Conservation (phyloP, 1,140 invertebrate genomes). For the Cherax quadricarinatus region DNA sequence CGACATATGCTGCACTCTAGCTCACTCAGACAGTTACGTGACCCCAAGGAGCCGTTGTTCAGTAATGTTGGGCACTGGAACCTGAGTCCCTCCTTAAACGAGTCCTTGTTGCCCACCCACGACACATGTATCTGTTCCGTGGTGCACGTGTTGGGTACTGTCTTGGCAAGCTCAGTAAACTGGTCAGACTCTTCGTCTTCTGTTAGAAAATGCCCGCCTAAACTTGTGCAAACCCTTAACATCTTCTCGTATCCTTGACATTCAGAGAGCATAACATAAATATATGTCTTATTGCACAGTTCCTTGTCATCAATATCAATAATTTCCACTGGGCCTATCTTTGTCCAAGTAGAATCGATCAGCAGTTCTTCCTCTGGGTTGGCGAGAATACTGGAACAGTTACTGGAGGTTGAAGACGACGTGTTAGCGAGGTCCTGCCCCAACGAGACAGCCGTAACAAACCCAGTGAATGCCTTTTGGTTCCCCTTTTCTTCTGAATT, state of each 20-base stretch:
- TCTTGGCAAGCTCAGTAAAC: background rate
- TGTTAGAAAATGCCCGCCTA: background rate
- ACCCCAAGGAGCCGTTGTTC: background rate
- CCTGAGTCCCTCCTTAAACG: background rate
- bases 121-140: background rate
- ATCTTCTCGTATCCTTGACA: background rate
- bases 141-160: background rate
- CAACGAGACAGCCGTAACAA: background rate
- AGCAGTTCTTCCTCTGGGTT: background rate
- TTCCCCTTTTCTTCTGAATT: background rate
- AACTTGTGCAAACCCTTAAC: background rate
- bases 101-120: background rate
- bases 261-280: background rate
- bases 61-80: background rate
- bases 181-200: background rate
- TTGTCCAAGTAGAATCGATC: background rate
- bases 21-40: constrained; percentile 30
- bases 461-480: background rate
- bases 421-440: too few relatives aligned
- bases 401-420: background rate
- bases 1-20: constrained; percentile 27
- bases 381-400: background rate
- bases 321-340: background rate
- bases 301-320: background rate
- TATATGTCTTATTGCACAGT: background rate